These are phyloP conservation scores for Knipowitschia caucasica DNA, from an alignment of 2,797 vertebrate species.

Conservation along the genomic window DNA sequence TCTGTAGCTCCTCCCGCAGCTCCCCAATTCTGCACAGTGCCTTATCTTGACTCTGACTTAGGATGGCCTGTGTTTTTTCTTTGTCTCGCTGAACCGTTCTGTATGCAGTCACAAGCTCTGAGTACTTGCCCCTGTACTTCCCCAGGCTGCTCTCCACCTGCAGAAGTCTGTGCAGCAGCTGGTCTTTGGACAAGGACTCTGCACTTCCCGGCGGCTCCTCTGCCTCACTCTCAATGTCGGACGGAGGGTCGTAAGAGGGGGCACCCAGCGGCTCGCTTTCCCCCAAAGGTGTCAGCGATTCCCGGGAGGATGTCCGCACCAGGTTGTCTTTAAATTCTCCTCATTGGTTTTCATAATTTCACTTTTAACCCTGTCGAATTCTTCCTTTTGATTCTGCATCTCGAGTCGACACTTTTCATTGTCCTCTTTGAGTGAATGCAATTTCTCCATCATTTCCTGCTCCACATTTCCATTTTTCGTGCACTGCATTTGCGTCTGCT, in stretches of 20 bases:
- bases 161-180: conserved; percentile 82
- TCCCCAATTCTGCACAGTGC: conserved; percentile 92
- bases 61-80: conserved; percentile 92
- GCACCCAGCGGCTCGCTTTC: conserved; percentile 59
- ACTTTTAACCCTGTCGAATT: conserved; percentile 74
- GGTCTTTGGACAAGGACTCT: conserved; percentile 84
- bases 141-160: conserved; percentile 85
- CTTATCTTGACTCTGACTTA: conserved; percentile 98
- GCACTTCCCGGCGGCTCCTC: conserved; percentile 79
- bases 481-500: conserved; percentile 72
- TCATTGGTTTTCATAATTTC: conserved; percentile 77
- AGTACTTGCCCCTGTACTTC: conserved; percentile 89
- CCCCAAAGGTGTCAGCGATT: conserved; percentile 84
- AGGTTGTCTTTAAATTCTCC: conserved; percentile 80
- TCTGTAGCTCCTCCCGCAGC: conserved; percentile 95
- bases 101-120: conserved; percentile 90
- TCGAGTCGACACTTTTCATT: conserved; percentile 70
- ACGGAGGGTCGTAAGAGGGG: conserved; percentile 82
- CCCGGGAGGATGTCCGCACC: conserved; percentile 83
- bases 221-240: conserved; percentile 91
- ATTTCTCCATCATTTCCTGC: conserved; percentile 77
- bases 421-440: conserved; percentile 76
- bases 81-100: conserved; percentile 89
- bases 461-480: conserved; percentile 72
- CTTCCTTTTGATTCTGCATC: conserved; percentile 74